Evolutionary conservation across 1,140 invertebrate genomes (phyloP).

Genomic region (Caenorhabditis latens): DNA sequence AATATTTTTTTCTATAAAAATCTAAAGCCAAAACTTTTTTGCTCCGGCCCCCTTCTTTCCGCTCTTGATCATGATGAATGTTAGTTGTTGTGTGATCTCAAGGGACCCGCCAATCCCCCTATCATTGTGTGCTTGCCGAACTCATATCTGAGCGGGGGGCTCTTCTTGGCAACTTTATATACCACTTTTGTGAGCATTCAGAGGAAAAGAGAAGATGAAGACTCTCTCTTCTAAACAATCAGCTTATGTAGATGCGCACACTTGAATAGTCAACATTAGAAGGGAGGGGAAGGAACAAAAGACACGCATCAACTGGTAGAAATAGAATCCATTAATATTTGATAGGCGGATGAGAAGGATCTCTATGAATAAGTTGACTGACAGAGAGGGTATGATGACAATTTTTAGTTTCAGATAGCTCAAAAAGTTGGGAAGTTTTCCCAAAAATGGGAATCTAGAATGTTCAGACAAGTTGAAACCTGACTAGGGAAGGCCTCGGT

Average conservation of each 20-base stretch:
- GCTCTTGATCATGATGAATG: constrained; percentile 51
- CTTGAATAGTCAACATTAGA: constrained; percentile 40
- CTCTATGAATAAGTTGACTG: background rate
- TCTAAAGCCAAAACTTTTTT: background rate
- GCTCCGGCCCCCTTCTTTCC: background rate
- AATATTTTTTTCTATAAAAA: background rate
- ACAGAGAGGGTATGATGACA: background rate
- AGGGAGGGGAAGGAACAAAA: background rate
- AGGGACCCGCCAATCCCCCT: constrained; percentile 18
- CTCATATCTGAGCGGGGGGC: background rate
- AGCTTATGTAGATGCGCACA: constrained; percentile 53
- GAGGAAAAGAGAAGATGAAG: too few species aligned
- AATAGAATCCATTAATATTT: constrained; percentile 23
- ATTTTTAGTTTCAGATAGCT: too few species aligned
- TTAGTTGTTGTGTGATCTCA: background rate
- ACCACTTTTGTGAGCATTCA: background rate
- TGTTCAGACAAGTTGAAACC: too few species aligned
- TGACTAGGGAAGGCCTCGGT: too few species aligned
- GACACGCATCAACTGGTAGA: background rate
- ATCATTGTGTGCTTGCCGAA: constrained; percentile 23
- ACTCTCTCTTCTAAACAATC: constrained; percentile 9
- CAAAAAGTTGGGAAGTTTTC: too few species aligned
- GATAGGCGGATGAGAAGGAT: constrained; percentile 1
- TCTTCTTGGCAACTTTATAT: background rate
- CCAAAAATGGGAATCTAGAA: too few species aligned